Base-by-base conservation (phyloP, 2,113 vertebrate species). In the Pterophyllum scalare region DNA sequence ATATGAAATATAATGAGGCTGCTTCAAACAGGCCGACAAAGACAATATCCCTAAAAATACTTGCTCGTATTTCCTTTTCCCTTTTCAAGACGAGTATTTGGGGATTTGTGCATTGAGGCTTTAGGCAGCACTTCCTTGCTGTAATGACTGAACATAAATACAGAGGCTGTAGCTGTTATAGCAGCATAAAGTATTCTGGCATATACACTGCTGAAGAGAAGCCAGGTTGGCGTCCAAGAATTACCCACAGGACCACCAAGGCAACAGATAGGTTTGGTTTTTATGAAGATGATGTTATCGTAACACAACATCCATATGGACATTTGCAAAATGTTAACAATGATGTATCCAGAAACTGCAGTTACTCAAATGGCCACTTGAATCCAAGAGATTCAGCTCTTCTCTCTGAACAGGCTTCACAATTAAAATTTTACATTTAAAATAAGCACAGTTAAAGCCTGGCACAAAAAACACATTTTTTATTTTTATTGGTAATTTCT, bases 1-100 rank as follows among this genome's bases (percentile, higher is more conserved):
- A 61, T 56, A 11, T 31, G 4, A 61, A 65, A 77, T 60, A 81
- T 52, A 80, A 84, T 24, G 43, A 86, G 59, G 59, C 3, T 28
- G 7, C 67, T 58, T 72, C 46, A 17, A 49, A 67, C 56, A 46
- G 19, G n/a, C 76, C 56, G 60, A 83, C 31, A 79, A 54, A 81
- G 40, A 61, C 38, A 60, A 43, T 77, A 57, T 46, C 24, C 8
- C 33, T 56, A 24, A 60, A 49, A 57, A 65, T 65, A 67, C 62
- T 70, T 6, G n/a, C 15, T 19, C 5, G 2, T 2, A 22, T 31
- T 43, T 70, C 40, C 10, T 38, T 26, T 62, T 22, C 19, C 4
- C 14, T 17, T 46, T 75, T 76, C 8, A 67, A 54, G 6, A 70
- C 0, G 17, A 24, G 20, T 28, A 60, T 13, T 59, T 22, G 31